Base-by-base conservation (phyloP, 2,113 vertebrate genomes). In the Meles meles region DNA sequence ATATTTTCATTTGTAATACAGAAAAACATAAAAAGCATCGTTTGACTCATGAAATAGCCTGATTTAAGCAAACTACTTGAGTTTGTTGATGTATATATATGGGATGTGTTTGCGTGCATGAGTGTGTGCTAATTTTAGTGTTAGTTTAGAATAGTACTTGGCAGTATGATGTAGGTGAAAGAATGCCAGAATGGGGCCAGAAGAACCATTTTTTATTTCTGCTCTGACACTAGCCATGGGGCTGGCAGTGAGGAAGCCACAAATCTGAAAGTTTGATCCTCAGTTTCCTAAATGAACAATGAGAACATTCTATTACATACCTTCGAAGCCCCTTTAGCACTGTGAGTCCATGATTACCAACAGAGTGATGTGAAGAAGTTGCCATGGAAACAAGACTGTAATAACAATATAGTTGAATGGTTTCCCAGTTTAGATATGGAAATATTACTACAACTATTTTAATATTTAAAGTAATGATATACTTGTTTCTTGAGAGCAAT, bases 401-500 rank as follows among this genome's bases (percentile, higher is more conserved):
- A 12, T 61, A 80, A 31, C 14, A 76, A 72, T 86, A 42, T 67
- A 85, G 29, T 27, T 69, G 12, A 90, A 42, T 5, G 31, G 10
- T 72, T 95, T 93, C 29, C 59, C 67, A 90, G n/a, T 90, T 95
- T 81, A 89, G 72, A 92, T 71, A 37, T 83, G 37, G 29, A 86
- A 89, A 91, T 95, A 74, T 80, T 95, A 59, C 44, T 80, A 79
- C 1, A 65, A n/a, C 42, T 55, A 31, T 79, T 63, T 85, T 84
- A 39, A 63, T 94, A 90, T 94, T 97, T 52, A 74, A 94, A 94
- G 93, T 88, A 87, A 93, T 90, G 39, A 57, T 65, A 47, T 34
- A 63, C 44, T 72, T 87, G 20, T 82, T 96, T 95, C 29, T 82
- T 85, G 77, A 86, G 77, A 97, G 7, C 15, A 88, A 65, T 71